Evolutionary conservation across 2,888 invertebrate genomes (phyloP).

Genomic region (Amphipyra tragopoginis): DNA sequence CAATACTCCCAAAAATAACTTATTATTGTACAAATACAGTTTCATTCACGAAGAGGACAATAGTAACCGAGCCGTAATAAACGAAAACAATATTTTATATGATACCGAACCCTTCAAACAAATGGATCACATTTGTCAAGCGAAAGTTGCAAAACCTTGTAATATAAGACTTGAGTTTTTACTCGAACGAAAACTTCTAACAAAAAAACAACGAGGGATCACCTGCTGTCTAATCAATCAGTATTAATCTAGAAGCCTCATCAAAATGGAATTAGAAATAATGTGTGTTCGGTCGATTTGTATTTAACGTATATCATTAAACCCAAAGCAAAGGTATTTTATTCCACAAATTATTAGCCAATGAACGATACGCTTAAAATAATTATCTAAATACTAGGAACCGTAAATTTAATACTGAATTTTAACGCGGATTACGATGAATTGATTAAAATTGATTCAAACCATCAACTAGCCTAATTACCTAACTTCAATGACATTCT

Average conservation of each 20-base stretch:
- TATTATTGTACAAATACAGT: conserved; percentile 6
- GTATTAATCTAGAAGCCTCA: conserved; percentile 29
- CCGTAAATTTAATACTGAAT: conserved; percentile 1
- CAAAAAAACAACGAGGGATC: conserved; percentile 19
- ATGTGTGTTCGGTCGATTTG: background rate
- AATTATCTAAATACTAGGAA: conserved; percentile 6
- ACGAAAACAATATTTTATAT: conserved; percentile 19
- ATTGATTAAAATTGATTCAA: conserved; percentile 21
- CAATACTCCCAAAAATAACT: conserved; percentile 17
- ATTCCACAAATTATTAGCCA: background rate
- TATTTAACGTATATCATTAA: background rate
- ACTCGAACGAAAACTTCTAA: conserved; percentile 22
- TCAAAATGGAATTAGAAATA: conserved; percentile 21
- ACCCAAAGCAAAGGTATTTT: background rate
- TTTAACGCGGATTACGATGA: conserved; percentile 3
- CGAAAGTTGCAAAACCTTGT: conserved; percentile 22
- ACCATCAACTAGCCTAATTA: conserved; percentile 25
- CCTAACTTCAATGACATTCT: conserved; percentile 15
- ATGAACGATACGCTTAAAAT: conserved; percentile 1
- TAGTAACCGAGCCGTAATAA: conserved; percentile 14
- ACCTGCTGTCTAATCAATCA: conserved; percentile 41
- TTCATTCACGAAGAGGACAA: conserved; percentile 21
- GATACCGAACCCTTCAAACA: conserved; percentile 20
- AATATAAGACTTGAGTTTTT: conserved; percentile 25
- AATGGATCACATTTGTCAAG: conserved; percentile 29